Evolutionary conservation across 2,113 vertebrate species (phyloP).

Genomic region (Edolisoma coerulescens): DNA sequence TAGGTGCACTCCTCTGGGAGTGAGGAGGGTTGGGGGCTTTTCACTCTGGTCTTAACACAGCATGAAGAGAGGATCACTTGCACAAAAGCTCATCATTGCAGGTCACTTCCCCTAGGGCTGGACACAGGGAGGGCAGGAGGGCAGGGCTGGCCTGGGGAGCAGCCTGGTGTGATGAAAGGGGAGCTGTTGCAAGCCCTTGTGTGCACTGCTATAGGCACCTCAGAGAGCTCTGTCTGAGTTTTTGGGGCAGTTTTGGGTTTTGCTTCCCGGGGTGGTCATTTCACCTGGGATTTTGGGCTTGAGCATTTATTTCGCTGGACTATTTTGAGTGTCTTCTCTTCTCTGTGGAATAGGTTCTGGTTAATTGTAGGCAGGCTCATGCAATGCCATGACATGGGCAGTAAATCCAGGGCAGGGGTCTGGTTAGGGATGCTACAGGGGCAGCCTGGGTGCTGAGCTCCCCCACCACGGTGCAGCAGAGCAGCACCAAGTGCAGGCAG

Average conservation of each 20-base stretch:
- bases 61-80: background rate
- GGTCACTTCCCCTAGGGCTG: background rate
- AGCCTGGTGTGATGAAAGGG: background rate
- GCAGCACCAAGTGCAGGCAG: background rate
- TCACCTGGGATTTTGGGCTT: background rate
- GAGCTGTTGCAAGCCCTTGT: background rate
- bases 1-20: background rate
- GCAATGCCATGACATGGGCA: rapidly evolving
- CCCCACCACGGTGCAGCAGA: rapidly evolving
- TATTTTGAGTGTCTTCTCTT: background rate
- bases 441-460: background rate
- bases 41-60: background rate
- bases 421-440: background rate
- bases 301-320: background rate
- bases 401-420: background rate
- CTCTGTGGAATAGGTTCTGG: background rate
- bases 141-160: background rate
- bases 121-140: background rate
- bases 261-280: background rate
- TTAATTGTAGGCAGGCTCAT: background rate
- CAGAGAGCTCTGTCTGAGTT: background rate
- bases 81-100: background rate
- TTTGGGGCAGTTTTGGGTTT: background rate
- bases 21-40: background rate
- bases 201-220: background rate